Percentiles rank a stretch among this genome's conserved stretches.
Evolutionary conservation across 2,888 invertebrate genomes (phyloP).

Genomic region (Erebia epiphron): DNA sequence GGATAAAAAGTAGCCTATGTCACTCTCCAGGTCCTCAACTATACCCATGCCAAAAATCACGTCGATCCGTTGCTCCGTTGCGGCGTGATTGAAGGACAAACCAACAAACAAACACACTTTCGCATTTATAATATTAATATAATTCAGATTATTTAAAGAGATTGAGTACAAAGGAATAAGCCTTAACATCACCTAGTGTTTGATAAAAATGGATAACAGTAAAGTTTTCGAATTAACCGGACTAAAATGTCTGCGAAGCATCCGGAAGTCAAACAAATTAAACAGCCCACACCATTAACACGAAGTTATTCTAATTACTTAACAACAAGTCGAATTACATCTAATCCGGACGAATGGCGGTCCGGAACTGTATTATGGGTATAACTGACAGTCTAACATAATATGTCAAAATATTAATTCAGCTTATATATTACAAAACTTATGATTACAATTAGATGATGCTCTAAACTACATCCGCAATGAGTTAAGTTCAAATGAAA

Average conservation of each 20-base stretch:
- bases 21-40: too few species aligned
- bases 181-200: neutral
- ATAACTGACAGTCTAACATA: conserved; percentile 1
- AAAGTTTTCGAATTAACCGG: conserved; percentile 12
- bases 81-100: too few species aligned
- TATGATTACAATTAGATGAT: neutral
- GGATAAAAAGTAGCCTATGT: too few species aligned
- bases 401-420: neutral
- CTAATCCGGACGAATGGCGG: conserved; percentile 10
- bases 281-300: conserved; percentile 14
- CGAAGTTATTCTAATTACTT: conserved; percentile 17
- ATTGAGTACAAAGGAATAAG: neutral
- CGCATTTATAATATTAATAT: too few species aligned
- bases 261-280: conserved; percentile 12
- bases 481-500: too few species aligned
- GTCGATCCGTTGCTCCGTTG: too few species aligned
- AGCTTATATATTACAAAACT: neutral
- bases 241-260: conserved; percentile 7
- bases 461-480: too few species aligned
- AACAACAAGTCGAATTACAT: conserved; percentile 22
- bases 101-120: too few species aligned
- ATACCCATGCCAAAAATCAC: too few species aligned
- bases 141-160: too few species aligned
- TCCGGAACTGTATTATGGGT: neutral
- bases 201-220: neutral